These are phyloP conservation scores for Albula glossodonta DNA, from an alignment of 2,113 vertebrate genomes.

Conservation along the genomic window DNA sequence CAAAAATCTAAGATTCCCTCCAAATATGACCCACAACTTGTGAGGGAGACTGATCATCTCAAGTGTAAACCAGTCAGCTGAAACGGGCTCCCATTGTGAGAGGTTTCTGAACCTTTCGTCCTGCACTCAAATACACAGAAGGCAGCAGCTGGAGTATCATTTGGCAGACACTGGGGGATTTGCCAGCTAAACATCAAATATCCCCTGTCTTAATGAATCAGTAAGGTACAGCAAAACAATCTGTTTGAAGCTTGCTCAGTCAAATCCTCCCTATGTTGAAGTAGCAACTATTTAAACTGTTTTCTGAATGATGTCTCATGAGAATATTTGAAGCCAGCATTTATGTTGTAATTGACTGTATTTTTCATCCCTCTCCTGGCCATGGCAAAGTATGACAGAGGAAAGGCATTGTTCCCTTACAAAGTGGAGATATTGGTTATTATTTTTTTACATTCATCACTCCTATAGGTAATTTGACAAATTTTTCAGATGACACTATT, in stretches of 20 bases:
- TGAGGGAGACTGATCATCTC: conserved; percentile 27
- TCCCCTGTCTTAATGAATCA: neutral
- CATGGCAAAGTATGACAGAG: neutral
- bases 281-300: neutral
- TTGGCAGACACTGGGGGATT: conserved; percentile 24
- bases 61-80: conserved; percentile 35
- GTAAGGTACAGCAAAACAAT: neutral
- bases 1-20: too few relatives aligned
- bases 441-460: too few relatives aligned
- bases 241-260: neutral
- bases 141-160: conserved; percentile 54
- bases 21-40: too few relatives aligned
- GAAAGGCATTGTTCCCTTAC: too few relatives aligned
- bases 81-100: conserved; percentile 39
- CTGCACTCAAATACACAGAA: conserved; percentile 56
- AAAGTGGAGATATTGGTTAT: too few relatives aligned
- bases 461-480: too few relatives aligned
- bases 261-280: neutral
- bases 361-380: neutral
- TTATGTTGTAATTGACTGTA: neutral
- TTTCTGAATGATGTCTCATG: neutral
- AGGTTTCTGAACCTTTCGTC: conserved; percentile 25
- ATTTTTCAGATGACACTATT: neutral
- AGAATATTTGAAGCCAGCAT: neutral
- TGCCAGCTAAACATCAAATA: neutral